These are phyloP conservation scores for Allolobophora icterica DNA, from an alignment of 2,888 invertebrate genomes.

Conservation along the genomic window DNA sequence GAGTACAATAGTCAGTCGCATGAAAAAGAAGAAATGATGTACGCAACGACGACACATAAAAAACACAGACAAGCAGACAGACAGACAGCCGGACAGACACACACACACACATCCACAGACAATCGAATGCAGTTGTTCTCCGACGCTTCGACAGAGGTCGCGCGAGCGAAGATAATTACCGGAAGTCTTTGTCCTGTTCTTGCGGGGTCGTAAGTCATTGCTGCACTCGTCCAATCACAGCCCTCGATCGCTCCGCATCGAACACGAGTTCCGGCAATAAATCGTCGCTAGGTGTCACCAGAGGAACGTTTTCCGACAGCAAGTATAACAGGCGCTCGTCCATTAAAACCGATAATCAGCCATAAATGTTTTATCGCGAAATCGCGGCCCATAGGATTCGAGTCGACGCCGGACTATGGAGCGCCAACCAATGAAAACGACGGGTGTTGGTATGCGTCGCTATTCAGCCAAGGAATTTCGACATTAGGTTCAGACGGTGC, in stretches of 20 bases:
- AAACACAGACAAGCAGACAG: not conserved
- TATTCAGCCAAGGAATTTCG: not conserved
- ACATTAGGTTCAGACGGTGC: not conserved
- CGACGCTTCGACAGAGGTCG: not conserved
- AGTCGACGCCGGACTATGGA: not conserved
- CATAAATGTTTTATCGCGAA: not conserved
- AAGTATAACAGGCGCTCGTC: not conserved
- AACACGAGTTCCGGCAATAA: not conserved
- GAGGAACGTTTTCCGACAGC: not conserved
- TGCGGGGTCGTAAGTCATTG: not conserved
- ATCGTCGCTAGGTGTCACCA: not conserved
- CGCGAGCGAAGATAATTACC: not conserved
- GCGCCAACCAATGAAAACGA: not conserved
- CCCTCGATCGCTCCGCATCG: not conserved
- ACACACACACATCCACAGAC: not conserved
- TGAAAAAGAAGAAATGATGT: not conserved
- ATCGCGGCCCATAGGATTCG: not conserved
- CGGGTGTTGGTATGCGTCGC: not conserved
- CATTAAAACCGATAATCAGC: not conserved
- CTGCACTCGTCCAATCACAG: not conserved
- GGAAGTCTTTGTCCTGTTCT: constrained; percentile 17
- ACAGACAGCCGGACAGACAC: not conserved
- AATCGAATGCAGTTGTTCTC: not conserved
- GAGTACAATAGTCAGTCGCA: too few relatives aligned
- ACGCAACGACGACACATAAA: not conserved